Percentiles rank a stretch among this genome's conserved stretches.
Conservation (phyloP, 1,140 invertebrate species). For the Ooceraea biroi region DNA sequence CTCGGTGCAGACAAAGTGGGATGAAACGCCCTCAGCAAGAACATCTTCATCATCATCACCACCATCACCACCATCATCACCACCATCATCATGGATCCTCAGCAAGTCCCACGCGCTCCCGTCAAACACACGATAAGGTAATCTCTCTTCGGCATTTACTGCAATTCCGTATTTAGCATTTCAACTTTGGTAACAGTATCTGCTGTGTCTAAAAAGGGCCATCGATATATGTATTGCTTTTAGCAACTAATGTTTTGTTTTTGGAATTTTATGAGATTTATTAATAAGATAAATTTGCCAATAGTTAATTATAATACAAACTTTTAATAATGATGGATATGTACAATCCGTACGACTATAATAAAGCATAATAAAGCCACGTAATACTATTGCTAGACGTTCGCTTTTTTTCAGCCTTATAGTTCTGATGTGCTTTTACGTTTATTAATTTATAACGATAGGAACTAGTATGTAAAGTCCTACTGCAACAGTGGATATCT, state of each 20-base stretch:
- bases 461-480: background rate
- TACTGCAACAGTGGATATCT: background rate
- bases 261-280: background rate
- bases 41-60: conserved; percentile 81
- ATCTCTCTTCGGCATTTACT: conserved; percentile 21
- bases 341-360: no score
- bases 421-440: background rate
- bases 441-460: conserved; percentile 8
- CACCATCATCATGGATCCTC: conserved; percentile 77
- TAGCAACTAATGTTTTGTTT: no score
- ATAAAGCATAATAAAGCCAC: background rate
- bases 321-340: no score
- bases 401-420: background rate
- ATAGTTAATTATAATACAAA: no score
- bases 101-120: conserved; percentile 78
- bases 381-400: conserved; percentile 6
- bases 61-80: conserved; percentile 70
- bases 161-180: background rate
- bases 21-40: conserved; percentile 86
- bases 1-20: conserved; percentile 85
- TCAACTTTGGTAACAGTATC: background rate
- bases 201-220: background rate
- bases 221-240: background rate
- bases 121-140: conserved; percentile 80
- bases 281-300: no score